Base-by-base conservation (phyloP, 2,797 vertebrate species). In the Enteromius unitaeniatus region DNA sequence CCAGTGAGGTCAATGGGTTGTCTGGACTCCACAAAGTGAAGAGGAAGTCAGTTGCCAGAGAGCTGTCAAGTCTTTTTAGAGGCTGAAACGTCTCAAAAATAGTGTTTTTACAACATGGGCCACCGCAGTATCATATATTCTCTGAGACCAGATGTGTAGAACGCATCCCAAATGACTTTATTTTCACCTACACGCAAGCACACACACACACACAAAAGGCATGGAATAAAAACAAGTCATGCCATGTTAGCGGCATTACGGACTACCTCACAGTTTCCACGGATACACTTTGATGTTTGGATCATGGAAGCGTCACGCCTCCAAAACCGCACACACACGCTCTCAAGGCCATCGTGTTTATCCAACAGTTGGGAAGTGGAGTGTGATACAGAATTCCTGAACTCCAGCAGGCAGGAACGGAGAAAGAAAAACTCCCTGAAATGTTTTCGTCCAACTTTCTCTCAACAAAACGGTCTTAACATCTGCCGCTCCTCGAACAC, bases 331-430 rank as follows among this genome's bases (percentile, higher is more conserved):
- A 72, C 80, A 78, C 58, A 76, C 75, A 51, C 6, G 23, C 81
- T 77, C 86, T 90, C 93, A 93, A 92, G 92, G 90, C 92, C 90
- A 77, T 83, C 83, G 70, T 83, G 86, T 88, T 89, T 89, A 84
- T 82, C 88, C 81, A 78, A 78, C 53, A 68, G 62, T 78, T 78
- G 65, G 78, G 88, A 90, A 86, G 60, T 87, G 88, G 90, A 93
- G 89, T 91, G 89, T 88, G 90, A 91, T 75, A 84, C 88, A 91
- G 87, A 88, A 92, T 89, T 91, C 91, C 82, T 70, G 75, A 78
- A 40, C 82, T 84, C 82, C 82, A 84, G 64, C 75, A 78, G 82
- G 75, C 75, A 64, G 65, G 82, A 78, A 78, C 65, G 51, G 65
- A 78, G 74, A 78, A 62, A 78, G 62, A 78, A 76, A 81, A 67